Evolutionary conservation across 1,140 invertebrate genomes (phyloP), one percentile per base, ranked within the genome.

Genomic region (Eurytemora carolleeae): DNA sequence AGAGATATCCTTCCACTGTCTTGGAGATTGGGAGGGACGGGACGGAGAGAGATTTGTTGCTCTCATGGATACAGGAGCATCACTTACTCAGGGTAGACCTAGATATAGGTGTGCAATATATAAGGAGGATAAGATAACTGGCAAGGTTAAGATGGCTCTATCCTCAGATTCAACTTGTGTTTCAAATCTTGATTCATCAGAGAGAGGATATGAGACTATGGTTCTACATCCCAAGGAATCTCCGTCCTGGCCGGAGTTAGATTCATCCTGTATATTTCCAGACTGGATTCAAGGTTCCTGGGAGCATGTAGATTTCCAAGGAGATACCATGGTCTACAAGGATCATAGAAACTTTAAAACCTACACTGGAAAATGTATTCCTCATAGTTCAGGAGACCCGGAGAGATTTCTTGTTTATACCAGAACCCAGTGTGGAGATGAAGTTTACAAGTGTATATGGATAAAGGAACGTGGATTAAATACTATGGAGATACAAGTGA

Each of bases 41-140:
- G 73, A 76, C 58, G 72, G 75, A 21, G 76, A 82, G 63, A 73
- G 73, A 20, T 84, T 78, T 68, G 65, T 83, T 26, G 80, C 80
- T 1, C 73, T 84, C 56, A 71, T 78, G 63, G 80, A 83, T 66
- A 76, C 75, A 2, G 68, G 75, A 66, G 71, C 72, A 18, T 63
- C 22, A n/a, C n/a, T 65, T 65, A n/a, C 63, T 67, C 69, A 74
- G 65, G 68, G 69, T 55, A 71, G 75, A 63, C 78, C 80, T 1
- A 75, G 76, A 67, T 84, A 82, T 70, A 73, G 81, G 66, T 84
- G 82, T 68, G 82, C 80, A 24, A 81, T 83, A 73, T 83, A 78
- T 65, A 72, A 76, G 18, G 72, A 76, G 55, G 79, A 83, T 63
- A 69, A 69, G 7, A 68, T 66, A 24, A 79, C 74, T 56, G 79